Evolutionary conservation across 2,797 vertebrate species (phyloP).

Genomic region (Anas bahamensis): DNA sequence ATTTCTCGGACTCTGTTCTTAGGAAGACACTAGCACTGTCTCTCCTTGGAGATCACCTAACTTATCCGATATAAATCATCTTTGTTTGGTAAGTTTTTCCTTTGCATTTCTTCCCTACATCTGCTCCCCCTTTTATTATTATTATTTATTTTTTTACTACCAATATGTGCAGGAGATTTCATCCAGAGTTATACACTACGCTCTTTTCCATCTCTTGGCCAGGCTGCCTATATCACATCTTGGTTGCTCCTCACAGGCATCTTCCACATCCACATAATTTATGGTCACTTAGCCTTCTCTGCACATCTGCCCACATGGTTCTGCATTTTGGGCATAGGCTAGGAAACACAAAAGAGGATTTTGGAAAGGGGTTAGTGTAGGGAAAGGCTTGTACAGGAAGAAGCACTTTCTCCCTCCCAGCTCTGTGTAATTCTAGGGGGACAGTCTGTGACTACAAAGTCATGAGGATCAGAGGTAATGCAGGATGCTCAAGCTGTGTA

Average conservation of each 20-base stretch:
- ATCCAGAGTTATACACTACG: not conserved
- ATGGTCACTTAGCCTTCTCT: not conserved
- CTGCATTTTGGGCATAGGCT: not conserved
- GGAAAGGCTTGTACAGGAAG: not conserved
- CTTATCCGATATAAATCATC: not conserved
- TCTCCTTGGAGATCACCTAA: not conserved
- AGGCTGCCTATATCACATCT: not conserved
- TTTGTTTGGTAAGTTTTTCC: not conserved
- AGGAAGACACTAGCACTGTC: not conserved
- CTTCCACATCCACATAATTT: not conserved
- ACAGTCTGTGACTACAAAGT: not conserved
- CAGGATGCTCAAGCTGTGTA: not conserved
- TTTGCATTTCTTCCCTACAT: not conserved
- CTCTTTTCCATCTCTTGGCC: not conserved
- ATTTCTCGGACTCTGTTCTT: not conserved
- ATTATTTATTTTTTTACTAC: not conserved
- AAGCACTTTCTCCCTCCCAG: not conserved
- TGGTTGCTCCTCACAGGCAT: not conserved
- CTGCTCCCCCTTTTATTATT: not conserved
- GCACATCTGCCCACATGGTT: not conserved
- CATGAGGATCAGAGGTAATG: not conserved
- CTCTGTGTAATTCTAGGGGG: not conserved
- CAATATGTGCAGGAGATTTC: not conserved
- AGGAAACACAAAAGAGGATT: not conserved
- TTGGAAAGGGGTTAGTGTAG: not conserved